Base-by-base conservation (phyloP, 2,888 invertebrate species). In the Drosophila merina region DNA sequence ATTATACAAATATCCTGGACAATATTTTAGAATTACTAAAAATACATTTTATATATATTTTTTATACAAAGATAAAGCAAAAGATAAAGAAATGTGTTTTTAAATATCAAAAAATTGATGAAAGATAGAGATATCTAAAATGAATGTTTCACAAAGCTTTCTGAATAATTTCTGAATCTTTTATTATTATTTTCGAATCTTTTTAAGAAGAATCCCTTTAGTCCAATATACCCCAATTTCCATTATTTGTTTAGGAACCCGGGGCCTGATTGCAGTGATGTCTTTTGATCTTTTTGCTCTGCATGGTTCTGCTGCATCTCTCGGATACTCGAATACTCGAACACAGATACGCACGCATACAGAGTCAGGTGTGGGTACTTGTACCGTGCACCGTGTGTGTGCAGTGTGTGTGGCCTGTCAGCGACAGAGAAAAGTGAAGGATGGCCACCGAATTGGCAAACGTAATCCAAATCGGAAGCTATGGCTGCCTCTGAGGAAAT, bases 231-330 rank as follows among this genome's bases (percentile, higher is more conserved):
- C 63, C 63, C 45, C 7, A 7, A 33, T n/a, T 12, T 5, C 12
- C 36, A n/a, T n/a, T 12, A 14, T 14, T 25, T 30, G 6, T 30
- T 31, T 42, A 42, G 66, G 73, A 64, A 74, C 62, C 64, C 59
- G 62, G 38, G 48, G 66, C 75, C 70, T 58, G 67, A 73, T 72
- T 70, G 77, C 74, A 71, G 70, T 63, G 36, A 77, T 64, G 83
- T 74, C 83, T 79, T 86, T 84, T 86, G 83, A 86, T 86, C 86
- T 84, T 83, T 73, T 77, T 77, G 62, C 66, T 36, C 30, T 25
- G 49, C 42, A 49, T n/a, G 30, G 60, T 25, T 25, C 36, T 70
- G 75, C 38, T 70, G 73, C 68, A 63, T 51, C 62, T 58, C 59
- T 54, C 40, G 20, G 31, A 63, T 62, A 28, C 49, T 14, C 40